These are phyloP conservation scores for Echinometra lucunter DNA, from an alignment of 53 echinoderm and acorn worm species.

Conservation along the genomic window DNA sequence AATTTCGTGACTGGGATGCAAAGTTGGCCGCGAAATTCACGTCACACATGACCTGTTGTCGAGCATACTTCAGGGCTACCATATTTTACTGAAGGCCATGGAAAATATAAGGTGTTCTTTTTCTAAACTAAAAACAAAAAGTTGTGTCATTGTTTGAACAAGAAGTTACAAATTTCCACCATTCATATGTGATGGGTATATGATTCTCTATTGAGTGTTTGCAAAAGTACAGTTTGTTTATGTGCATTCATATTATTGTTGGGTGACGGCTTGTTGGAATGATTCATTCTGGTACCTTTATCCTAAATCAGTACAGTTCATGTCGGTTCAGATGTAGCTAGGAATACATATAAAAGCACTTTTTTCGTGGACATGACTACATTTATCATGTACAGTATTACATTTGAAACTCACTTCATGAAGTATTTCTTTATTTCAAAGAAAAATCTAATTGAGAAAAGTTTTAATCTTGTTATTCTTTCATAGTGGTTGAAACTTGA, in stretches of 20 bases:
- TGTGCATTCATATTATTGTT: background rate
- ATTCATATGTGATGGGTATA: background rate
- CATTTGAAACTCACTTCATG: background rate
- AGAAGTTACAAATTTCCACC: no score
- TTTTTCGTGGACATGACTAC: background rate
- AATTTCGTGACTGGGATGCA: no score
- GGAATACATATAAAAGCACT: background rate
- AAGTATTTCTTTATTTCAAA: background rate
- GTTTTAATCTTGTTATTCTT: background rate
- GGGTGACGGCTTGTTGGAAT: background rate
- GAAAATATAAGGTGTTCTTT: no score
- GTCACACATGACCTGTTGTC: no score
- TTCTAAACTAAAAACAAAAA: no score
- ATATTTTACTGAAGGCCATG: no score
- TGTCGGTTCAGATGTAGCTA: background rate
- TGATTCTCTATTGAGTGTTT: background rate
- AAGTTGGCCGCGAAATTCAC: no score
- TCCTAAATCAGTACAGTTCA: background rate
- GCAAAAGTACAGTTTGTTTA: background rate
- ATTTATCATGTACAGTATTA: background rate
- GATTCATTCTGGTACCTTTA: background rate
- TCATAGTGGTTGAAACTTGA: conserved; percentile 94
- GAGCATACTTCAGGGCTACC: no score
- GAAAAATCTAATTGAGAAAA: background rate
- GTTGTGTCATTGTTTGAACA: background rate